phyloP scores from a whole-genome alignment of 2,113 vertebrate genomes.

The Procavia capensis region DNA sequence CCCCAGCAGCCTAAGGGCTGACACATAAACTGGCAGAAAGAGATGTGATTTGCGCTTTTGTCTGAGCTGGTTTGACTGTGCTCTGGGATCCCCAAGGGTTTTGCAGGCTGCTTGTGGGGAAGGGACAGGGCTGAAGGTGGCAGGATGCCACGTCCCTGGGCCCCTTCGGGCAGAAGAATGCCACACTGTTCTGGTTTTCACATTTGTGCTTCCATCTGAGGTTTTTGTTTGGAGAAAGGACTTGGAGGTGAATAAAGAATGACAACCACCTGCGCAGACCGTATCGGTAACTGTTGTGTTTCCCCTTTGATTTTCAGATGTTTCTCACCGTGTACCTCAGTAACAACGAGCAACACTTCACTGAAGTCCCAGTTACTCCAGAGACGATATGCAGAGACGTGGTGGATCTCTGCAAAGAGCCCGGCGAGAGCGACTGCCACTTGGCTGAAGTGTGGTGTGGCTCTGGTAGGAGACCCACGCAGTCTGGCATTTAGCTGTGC shows the following conservation, averaged over 20 bases:
- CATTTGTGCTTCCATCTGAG: not conserved
- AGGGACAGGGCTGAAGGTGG: not conserved
- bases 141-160: no score
- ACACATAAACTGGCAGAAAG: not conserved
- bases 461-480: conserved; percentile 89
- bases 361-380: conserved; percentile 96
- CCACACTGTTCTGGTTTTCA: not conserved
- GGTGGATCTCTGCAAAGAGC: conserved; percentile 97
- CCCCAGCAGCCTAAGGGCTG: not conserved
- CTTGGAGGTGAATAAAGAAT: conserved; percentile 62
- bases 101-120: not conserved
- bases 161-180: rapidly evolving
- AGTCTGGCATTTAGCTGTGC: rapidly evolving
- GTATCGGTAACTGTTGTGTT: not conserved
- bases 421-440: conserved; percentile 95
- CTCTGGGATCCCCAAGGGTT: not conserved
- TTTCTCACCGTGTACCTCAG: conserved; percentile 99
- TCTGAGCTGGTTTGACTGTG: not conserved
- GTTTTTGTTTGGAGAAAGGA: conserved; percentile 63
- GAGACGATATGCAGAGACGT: conserved; percentile 97
- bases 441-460: conserved; percentile 96
- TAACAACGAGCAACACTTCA: conserved; percentile 99
- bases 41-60: not conserved
- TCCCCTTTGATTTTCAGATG: conserved; percentile 90
- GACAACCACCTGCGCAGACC: rapidly evolving